Conservation (phyloP, 2,888 invertebrate genomes). For the Dyspetes luteomarginatus region DNA sequence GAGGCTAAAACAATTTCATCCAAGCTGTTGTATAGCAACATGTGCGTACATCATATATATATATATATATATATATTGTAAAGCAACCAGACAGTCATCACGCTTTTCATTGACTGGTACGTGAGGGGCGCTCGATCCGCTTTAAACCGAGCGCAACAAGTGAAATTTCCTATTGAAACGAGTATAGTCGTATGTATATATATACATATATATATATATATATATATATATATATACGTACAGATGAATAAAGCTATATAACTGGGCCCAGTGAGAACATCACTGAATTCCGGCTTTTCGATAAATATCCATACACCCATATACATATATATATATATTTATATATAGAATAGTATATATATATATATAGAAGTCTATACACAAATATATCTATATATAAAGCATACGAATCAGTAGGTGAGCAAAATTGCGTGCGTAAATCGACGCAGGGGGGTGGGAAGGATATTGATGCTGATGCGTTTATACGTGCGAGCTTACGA, state of each 20-base stretch:
- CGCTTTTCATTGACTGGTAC: constrained; percentile 60
- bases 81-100: constrained; percentile 55
- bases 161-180: constrained; percentile 69
- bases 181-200: constrained; percentile 21
- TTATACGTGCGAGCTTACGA: constrained; percentile 48
- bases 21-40: constrained; percentile 27
- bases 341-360: background rate
- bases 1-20: constrained; percentile 43
- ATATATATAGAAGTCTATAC: background rate
- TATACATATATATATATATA: constrained; percentile 27
- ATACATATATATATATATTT: background rate
- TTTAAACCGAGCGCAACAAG: constrained; percentile 70
- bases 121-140: constrained; percentile 66
- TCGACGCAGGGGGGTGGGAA: constrained; percentile 9
- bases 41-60: constrained; percentile 24
- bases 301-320: constrained; percentile 50
- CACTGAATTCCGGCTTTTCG: constrained; percentile 51
- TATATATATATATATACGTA: constrained; percentile 27
- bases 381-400: background rate
- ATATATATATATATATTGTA: constrained; percentile 12
- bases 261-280: constrained; percentile 21
- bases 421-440: constrained; percentile 24
- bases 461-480: constrained; percentile 53
- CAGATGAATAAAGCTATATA: constrained; percentile 24
- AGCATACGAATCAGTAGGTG: constrained; percentile 49